Evolutionary conservation across 2,797 vertebrate species (phyloP).

Genomic region (Sebastes kiyomatsui): DNA sequence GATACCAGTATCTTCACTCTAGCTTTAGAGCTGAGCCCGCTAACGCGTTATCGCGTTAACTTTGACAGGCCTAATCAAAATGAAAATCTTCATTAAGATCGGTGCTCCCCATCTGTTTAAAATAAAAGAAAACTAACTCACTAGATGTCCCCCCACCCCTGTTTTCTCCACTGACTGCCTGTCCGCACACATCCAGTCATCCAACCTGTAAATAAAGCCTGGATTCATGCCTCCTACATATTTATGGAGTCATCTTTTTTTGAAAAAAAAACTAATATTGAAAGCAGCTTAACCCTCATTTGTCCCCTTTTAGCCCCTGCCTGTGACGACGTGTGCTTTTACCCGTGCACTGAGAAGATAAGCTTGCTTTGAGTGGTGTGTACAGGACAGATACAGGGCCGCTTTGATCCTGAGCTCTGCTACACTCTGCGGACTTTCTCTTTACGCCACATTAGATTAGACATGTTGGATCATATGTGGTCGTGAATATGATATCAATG

Average conservation of each 20-base stretch:
- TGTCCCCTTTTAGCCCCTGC: constrained; percentile 69
- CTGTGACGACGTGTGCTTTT: constrained; percentile 61
- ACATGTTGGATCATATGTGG: constrained; percentile 15
- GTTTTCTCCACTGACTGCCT: neutral
- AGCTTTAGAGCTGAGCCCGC: too few species aligned
- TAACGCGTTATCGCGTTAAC: too few species aligned
- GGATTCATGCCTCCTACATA: constrained; percentile 68
- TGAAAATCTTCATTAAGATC: neutral
- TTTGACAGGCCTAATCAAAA: neutral
- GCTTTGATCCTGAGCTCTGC: constrained; percentile 56
- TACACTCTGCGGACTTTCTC: constrained; percentile 38
- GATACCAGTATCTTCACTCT: too few species aligned
- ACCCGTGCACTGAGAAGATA: constrained; percentile 66
- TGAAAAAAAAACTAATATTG: constrained; percentile 63
- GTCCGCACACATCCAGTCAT: constrained; percentile 8
- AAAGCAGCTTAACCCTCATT: constrained; percentile 74
- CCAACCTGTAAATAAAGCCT: constrained; percentile 61
- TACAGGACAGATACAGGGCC: constrained; percentile 62
- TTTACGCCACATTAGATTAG: constrained; percentile 26
- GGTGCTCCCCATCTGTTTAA: neutral
- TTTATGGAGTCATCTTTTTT: constrained; percentile 72
- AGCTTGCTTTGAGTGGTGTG: constrained; percentile 67
- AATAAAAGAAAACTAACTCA: neutral
- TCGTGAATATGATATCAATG: constrained; percentile 34
- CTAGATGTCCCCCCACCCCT: neutral